Conservation (phyloP, 2,113 vertebrate genomes). For the Prolemur simus region DNA sequence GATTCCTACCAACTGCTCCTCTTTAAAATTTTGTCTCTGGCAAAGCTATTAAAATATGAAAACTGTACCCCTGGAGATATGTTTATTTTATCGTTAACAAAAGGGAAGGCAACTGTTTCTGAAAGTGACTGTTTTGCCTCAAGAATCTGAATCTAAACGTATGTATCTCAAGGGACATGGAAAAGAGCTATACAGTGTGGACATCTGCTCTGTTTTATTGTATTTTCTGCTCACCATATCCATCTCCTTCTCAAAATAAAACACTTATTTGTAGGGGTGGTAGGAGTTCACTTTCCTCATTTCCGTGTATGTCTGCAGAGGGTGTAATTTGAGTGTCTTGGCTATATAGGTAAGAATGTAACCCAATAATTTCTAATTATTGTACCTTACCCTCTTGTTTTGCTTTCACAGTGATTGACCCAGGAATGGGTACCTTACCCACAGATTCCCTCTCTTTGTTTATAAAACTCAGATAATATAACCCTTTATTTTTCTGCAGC, state of each 20-base stretch:
- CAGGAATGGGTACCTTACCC: neutral
- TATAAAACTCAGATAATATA: neutral
- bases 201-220: neutral
- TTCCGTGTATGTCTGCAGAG: neutral
- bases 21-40: neutral
- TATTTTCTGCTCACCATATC: neutral
- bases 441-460: fast-evolving
- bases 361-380: neutral
- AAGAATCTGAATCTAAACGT: neutral
- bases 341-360: neutral
- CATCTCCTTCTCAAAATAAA: neutral
- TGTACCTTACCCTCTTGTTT: fast-evolving
- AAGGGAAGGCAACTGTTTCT: neutral
- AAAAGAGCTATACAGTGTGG: neutral
- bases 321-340: neutral
- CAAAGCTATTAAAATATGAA: constrained; percentile 11
- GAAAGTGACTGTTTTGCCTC: constrained; percentile 6
- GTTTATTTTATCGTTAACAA: constrained; percentile 32
- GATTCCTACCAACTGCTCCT: neutral
- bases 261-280: neutral
- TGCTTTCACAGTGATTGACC: neutral
- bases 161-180: neutral
- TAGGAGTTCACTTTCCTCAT: neutral
- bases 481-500: neutral
- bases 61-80: neutral